Percentiles rank a stretch among this genome's conserved stretches.
Conservation (phyloP, 2,113 vertebrate genomes). For the Charina bottae region DNA sequence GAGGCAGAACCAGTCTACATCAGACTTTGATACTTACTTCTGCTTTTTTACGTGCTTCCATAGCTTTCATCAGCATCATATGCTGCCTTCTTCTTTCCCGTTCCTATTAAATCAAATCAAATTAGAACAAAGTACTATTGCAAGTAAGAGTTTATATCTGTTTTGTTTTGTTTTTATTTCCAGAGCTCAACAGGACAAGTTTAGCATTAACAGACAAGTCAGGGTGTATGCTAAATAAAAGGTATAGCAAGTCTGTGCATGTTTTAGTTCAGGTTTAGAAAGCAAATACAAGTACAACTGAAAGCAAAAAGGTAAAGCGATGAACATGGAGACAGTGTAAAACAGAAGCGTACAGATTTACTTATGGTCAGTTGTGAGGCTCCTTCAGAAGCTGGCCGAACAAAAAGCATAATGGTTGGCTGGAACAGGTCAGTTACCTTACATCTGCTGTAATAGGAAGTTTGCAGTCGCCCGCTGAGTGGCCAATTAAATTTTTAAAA, state of each 20-base stretch:
- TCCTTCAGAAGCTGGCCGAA: slow-evolving; percentile 83
- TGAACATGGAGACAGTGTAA: slow-evolving; percentile 86
- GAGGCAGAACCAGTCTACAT: not conserved
- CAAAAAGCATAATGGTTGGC: slow-evolving; percentile 84
- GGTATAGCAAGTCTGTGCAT: slow-evolving; percentile 83
- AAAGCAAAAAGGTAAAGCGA: slow-evolving; percentile 86
- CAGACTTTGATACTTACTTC: slow-evolving; percentile 80
- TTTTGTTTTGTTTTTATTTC: slow-evolving; percentile 51
- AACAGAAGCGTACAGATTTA: slow-evolving; percentile 83
- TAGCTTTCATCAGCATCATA: slow-evolving; percentile 94
- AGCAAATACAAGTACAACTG: slow-evolving; percentile 83
- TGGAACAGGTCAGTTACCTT: slow-evolving; percentile 83
- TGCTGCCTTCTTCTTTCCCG: slow-evolving; percentile 91
- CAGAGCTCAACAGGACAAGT: slow-evolving; percentile 73
- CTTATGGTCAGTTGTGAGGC: slow-evolving; percentile 85
- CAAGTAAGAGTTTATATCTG: slow-evolving; percentile 32
- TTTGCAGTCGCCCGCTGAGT: slow-evolving; percentile 65
- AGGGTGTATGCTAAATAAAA: slow-evolving; percentile 83
- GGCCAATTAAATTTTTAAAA: slow-evolving; percentile 68
- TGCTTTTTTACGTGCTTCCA: slow-evolving; percentile 93
- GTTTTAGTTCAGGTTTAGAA: slow-evolving; percentile 84
- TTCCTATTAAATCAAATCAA: slow-evolving; percentile 83
- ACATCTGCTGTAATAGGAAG: slow-evolving; percentile 78
- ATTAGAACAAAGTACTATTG: slow-evolving; percentile 70
- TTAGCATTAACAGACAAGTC: slow-evolving; percentile 81